phyloP scores from a whole-genome alignment of 1,140 invertebrate species.

The Tyrophagus putrescentiae region DNA sequence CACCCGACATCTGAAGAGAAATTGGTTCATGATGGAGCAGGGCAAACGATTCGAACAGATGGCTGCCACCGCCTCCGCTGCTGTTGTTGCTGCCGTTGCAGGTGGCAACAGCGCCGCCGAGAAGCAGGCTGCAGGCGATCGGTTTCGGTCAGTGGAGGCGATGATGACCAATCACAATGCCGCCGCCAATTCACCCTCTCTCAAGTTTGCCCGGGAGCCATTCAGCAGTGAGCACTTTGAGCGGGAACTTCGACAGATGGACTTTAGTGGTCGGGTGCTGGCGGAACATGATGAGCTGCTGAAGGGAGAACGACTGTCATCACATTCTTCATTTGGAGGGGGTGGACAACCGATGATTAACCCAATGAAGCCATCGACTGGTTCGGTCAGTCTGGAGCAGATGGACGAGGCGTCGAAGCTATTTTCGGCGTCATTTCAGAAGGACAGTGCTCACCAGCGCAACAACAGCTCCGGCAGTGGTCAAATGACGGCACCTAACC shows the following conservation, averaged over 20 bases:
- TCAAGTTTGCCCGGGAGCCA: slow-evolving; percentile 24
- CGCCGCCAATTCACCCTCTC: not conserved
- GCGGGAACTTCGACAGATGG: slow-evolving; percentile 24
- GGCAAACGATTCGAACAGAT: too few species aligned
- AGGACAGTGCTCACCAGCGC: slow-evolving; percentile 27
- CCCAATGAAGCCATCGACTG: not conserved
- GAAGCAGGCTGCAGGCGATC: not conserved
- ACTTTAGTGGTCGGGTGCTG: not conserved
- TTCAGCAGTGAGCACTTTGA: slow-evolving; percentile 30
- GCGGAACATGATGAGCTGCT: slow-evolving; percentile 2
- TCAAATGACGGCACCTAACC: slow-evolving; percentile 65
- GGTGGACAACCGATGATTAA: too few species aligned
- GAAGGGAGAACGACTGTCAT: not conserved
- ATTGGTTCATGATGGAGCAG: too few species aligned
- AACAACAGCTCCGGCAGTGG: slow-evolving; percentile 20
- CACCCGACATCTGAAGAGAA: not conserved
- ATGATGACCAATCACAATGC: not conserved
- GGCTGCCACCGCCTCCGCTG: not conserved
- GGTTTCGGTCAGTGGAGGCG: not conserved
- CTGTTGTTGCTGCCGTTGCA: not conserved
- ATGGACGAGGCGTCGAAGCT: slow-evolving; percentile 29
- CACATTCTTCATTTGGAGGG: too few species aligned
- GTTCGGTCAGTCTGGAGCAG: slow-evolving; percentile 21
- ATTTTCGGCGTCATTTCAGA: slow-evolving; percentile 30
- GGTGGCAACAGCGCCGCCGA: not conserved